A percentile compares a stretch with the other conserved stretches of the same genome.
Conservation (phyloP, 2,797 vertebrate species). For the Ataeniobius toweri region DNA sequence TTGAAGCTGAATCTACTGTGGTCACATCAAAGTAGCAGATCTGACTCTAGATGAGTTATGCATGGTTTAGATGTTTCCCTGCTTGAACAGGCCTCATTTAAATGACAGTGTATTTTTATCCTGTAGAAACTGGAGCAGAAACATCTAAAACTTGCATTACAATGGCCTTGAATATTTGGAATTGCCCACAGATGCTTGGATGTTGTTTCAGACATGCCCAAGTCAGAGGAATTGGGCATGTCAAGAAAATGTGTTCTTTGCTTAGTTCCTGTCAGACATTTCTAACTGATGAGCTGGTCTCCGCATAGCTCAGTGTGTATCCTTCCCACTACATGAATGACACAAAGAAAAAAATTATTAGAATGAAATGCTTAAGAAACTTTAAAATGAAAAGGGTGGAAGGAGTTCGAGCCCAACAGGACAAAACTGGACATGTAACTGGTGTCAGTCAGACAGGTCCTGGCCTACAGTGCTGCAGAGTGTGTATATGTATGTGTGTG, state of each 20-base stretch:
- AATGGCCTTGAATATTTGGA: background rate
- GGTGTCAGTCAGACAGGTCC: slow-evolving; percentile 18
- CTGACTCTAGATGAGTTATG: background rate
- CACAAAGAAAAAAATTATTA: background rate
- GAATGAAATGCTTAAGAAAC: background rate
- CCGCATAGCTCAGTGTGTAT: background rate
- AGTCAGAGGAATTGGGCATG: background rate
- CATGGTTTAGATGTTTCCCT: background rate
- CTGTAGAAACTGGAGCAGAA: background rate
- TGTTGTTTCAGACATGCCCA: background rate
- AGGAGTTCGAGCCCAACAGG: background rate
- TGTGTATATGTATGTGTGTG: background rate
- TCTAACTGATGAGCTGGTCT: background rate
- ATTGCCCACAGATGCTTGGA: background rate
- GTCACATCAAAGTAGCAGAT: background rate
- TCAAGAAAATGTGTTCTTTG: background rate
- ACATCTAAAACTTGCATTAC: background rate
- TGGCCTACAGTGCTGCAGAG: slow-evolving; percentile 7
- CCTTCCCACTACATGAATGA: background rate
- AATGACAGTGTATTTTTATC: background rate
- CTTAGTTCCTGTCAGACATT: background rate
- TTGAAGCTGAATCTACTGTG: background rate
- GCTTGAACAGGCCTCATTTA: background rate
- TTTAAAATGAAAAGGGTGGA: background rate
- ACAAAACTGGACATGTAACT: slow-evolving; percentile 3